Evolutionary conservation across 2,888 invertebrate species (phyloP), one percentile per base, ranked within the genome.

Genomic region (Caenorhabditis sinica): DNA sequence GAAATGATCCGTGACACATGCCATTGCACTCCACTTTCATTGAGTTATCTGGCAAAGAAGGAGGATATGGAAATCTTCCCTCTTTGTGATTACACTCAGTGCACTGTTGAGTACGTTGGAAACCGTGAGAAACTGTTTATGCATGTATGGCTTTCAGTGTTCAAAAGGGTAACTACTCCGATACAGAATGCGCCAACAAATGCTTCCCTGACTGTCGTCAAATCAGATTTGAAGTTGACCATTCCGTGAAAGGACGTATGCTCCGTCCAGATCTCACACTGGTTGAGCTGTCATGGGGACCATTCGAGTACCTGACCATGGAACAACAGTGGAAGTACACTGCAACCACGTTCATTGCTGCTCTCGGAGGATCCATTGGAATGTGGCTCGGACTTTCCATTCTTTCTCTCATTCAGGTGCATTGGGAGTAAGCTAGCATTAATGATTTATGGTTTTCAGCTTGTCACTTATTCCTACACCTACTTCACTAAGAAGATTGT

Each of bases 341-440:
- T n/a, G 72, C 90, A 6, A 79, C 92, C 13, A 83, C 90, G 0
- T 92, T 92, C 84, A 91, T 92, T 56, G 92, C 92, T 60, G 92
- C 91, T 5, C 81, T 92, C 17, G 92, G 92, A 81, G 92, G 92
- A 72, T 89, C 91, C 51, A 92, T 92, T 66, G 92, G 92, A 85
- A 90, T 92, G 91, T 92, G 92, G 92, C 87, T 92, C 13, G 92
- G 92, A 65, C 87, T 92, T 23, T 92, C 91, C 28, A 91, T 92
- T 60, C 87, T 92, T 28, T 91, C 91, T n/a, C 83, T 92, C 33
- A 91, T 92, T 65, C 92, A 92, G 89, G 91, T 90, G 13, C n/a
- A 36, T n/a, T 30, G 36, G 11, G 20, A 23, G 28, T 15, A 28
- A 45, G 63, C 1, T 9, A n/a, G n/a, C n/a, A n/a, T n/a, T n/a